Evolutionary conservation across 53 echinoderm and acorn worm genomes (phyloP), one percentile per base, ranked within the genome.

Genomic region (Henricia sp.): DNA sequence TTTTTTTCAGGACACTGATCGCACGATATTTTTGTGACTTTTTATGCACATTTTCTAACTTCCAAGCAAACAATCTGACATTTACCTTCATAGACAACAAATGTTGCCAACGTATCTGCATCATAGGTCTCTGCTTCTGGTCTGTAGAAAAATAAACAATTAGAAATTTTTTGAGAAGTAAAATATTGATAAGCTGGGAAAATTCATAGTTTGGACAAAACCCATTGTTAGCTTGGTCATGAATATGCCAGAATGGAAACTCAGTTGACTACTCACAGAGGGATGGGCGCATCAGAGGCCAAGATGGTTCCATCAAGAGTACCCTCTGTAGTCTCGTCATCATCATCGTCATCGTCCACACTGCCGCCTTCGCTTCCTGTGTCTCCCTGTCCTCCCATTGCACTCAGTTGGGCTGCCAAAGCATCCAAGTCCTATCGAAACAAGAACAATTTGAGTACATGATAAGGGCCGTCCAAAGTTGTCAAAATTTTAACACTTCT

Each of bases 91-190:
- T 94, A 92, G 1, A 90, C 82, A 23, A 96, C 90, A 88, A 96
- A 96, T n/a, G 97, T 96, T 76, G 94, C 90, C 75, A 96, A 76
- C 26, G 94, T 96, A 72, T 96, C 97, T 67, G 68, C 89, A 20
- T 86, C 76, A 37, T 86, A 89, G 16, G 32, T 42, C 23, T 82
- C 85, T 54, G 68, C 55, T 27, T 89, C 86, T 33, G 89, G 92
- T 70, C 89, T 92, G 74, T 57, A 27, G 9, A 60, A 1, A 10
- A 60, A 33, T 20, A 60, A 60, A 29, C 1, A 60, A 28, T 1
- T 2, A 56, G n/a, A n/a, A n/a, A n/a, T n/a, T n/a, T n/a, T 24
- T 21, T 1, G 20, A 84, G 37, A 71, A 23, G 23, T 9, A 85
- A 73, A 53, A n/a, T 40, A 29, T 34, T n/a, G 1, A 26, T 19